These are phyloP conservation scores for Zoanthus sansibaricus DNA, from an alignment of 92 coral and sea anemone species.

Conservation along the genomic window DNA sequence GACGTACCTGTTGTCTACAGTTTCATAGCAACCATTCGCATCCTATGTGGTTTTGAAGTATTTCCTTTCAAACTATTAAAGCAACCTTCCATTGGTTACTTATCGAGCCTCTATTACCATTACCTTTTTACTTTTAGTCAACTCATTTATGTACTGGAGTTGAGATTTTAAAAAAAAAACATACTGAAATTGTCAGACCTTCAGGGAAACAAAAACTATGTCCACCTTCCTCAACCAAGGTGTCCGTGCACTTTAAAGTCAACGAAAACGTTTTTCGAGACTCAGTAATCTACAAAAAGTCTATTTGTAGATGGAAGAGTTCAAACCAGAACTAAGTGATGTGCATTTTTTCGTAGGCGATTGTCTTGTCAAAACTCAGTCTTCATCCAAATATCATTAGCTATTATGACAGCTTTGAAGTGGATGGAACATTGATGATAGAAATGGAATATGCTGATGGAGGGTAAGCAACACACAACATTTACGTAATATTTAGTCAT, in stretches of 20 bases:
- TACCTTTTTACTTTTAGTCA: too few species aligned
- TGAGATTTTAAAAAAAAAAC: background rate
- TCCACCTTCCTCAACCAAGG: background rate
- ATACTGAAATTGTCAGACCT: too few species aligned
- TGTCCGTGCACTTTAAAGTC: too few species aligned
- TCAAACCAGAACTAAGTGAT: background rate
- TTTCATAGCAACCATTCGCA: too few species aligned
- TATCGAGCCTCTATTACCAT: too few species aligned
- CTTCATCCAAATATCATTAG: conserved; percentile 97
- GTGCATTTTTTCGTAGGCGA: conserved; percentile 71
- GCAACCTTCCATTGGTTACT: too few species aligned
- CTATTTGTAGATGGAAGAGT: background rate
- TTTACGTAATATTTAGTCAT: background rate
- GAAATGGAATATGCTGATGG: conserved; percentile 99
- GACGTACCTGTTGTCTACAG: background rate
- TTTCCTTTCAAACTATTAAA: too few species aligned
- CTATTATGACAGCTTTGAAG: conserved; percentile 99
- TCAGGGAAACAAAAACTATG: background rate
- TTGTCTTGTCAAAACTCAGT: conserved; percentile 91
- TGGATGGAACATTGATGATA: conserved; percentile 97
- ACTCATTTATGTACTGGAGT: background rate
- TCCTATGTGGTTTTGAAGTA: too few species aligned
- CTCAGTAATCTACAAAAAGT: background rate
- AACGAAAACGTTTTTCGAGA: too few species aligned
- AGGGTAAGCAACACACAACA: conserved; percentile 67